phyloP scores from a whole-genome alignment of 2,888 invertebrate genomes.

The Drosophila rubida region DNA sequence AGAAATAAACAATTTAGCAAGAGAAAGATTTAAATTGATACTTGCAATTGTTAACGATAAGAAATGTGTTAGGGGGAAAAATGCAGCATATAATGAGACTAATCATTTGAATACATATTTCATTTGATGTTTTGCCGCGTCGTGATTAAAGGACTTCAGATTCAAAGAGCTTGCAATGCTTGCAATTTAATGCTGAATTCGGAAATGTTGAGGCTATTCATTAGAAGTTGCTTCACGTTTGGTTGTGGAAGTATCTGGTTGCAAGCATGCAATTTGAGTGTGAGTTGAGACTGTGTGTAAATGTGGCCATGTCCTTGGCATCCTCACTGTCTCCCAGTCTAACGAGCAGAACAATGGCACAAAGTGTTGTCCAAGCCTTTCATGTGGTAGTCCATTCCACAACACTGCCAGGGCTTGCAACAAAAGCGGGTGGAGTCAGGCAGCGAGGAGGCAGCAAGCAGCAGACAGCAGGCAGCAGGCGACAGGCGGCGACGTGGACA shows the following conservation, averaged over 20 bases:
- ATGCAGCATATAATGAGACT: no score
- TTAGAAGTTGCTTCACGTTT: background rate
- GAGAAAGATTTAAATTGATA: no score
- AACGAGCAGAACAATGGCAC: background rate
- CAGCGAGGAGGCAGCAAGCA: background rate
- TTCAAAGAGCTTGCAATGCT: no score
- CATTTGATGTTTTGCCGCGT: no score
- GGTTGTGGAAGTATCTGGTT: background rate
- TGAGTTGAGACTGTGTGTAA: background rate
- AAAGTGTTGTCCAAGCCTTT: conserved; percentile 26
- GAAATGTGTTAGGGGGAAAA: no score
- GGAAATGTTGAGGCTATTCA: background rate
- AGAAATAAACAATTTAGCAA: no score
- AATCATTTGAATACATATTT: no score
- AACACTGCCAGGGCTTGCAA: background rate
- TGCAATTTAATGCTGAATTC: background rate
- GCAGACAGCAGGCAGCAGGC: background rate
- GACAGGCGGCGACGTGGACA: conserved; percentile 47
- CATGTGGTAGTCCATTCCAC: conserved; percentile 19
- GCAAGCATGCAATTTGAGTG: conserved; percentile 5
- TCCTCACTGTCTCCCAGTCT: background rate
- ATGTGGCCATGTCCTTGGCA: conserved; percentile 15
- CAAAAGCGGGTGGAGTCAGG: conserved; percentile 1
- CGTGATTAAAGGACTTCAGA: no score
- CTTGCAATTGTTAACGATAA: no score